These are phyloP conservation scores for Drepanosiphum platanoidis DNA, from an alignment of 2,888 invertebrate genomes.

Conservation along the genomic window DNA sequence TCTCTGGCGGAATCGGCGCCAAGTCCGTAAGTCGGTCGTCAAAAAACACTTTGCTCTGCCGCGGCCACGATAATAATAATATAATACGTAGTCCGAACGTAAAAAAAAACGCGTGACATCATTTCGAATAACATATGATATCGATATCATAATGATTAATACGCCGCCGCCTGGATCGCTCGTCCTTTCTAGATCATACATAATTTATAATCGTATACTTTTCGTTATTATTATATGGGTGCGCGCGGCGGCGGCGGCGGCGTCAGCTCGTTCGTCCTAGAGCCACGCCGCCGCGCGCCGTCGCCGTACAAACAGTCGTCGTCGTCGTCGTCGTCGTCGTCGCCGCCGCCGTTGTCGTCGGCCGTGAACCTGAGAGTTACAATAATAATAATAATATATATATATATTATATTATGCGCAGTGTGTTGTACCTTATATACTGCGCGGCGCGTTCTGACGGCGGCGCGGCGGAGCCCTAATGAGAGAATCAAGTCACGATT, in stretches of 20 bases:
- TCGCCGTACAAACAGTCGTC: background rate
- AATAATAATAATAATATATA: background rate
- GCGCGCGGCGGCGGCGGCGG: background rate
- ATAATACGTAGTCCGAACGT: too few species aligned
- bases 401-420: background rate
- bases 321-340: slow-evolving; percentile 8
- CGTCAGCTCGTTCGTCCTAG: background rate
- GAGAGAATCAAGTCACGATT: slow-evolving; percentile 62
- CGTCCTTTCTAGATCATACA: background rate
- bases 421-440: background rate
- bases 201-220: background rate
- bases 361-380: slow-evolving; percentile 58
- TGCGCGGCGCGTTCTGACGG: slow-evolving; percentile 8
- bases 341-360: slow-evolving; percentile 31
- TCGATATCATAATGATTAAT: too few species aligned
- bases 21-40: too few species aligned
- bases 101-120: background rate
- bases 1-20: too few species aligned
- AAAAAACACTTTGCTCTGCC: too few species aligned
- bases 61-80: too few species aligned
- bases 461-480: slow-evolving; percentile 46
- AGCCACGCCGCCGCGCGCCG: background rate
- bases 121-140: background rate
- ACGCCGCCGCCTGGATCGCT: too few species aligned
- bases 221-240: background rate